A percentile compares a stretch with the other conserved stretches of the same genome.
Conservation (phyloP, 2,797 vertebrate genomes). For the Enteromius fasciolatus region DNA sequence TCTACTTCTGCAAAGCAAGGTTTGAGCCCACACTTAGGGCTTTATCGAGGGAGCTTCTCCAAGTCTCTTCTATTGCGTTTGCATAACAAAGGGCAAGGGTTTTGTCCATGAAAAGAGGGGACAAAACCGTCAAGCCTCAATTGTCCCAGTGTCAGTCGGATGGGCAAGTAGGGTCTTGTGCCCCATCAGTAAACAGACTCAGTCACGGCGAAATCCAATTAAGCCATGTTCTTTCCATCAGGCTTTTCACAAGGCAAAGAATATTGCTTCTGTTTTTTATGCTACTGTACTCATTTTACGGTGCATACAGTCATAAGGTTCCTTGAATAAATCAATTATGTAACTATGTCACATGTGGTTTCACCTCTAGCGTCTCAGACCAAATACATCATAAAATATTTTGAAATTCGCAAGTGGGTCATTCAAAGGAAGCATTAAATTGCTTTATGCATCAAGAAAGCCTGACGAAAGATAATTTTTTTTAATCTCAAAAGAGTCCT, state of each 20-base stretch:
- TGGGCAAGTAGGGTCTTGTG: constrained; percentile 54
- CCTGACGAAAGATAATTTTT: constrained; percentile 63
- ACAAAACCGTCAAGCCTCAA: constrained; percentile 62
- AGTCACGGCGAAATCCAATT: constrained; percentile 55
- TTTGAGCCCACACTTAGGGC: constrained; percentile 62
- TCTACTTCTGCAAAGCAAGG: constrained; percentile 62
- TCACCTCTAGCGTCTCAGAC: too few relatives aligned
- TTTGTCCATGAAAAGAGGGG: constrained; percentile 56
- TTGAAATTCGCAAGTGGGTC: constrained; percentile 35
- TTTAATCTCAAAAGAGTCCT: constrained; percentile 65
- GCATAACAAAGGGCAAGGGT: constrained; percentile 66
- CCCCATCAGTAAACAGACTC: constrained; percentile 51
- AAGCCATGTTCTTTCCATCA: constrained; percentile 48
- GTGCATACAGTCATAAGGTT: constrained; percentile 48
- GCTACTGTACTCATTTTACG: constrained; percentile 51
- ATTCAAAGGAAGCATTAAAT: constrained; percentile 66
- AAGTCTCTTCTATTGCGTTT: constrained; percentile 58
- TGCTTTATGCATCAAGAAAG: constrained; percentile 67
- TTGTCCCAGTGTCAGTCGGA: constrained; percentile 65
- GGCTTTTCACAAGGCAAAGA: constrained; percentile 34
- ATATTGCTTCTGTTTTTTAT: constrained; percentile 31
- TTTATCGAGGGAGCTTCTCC: constrained; percentile 55
- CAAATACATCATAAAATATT: constrained; percentile 24
- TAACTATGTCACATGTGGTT: constrained; percentile 40
- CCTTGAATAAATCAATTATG: constrained; percentile 52